phyloP scores from a whole-genome alignment of 2,113 vertebrate genomes.

The Nyctereutes procyonoides region DNA sequence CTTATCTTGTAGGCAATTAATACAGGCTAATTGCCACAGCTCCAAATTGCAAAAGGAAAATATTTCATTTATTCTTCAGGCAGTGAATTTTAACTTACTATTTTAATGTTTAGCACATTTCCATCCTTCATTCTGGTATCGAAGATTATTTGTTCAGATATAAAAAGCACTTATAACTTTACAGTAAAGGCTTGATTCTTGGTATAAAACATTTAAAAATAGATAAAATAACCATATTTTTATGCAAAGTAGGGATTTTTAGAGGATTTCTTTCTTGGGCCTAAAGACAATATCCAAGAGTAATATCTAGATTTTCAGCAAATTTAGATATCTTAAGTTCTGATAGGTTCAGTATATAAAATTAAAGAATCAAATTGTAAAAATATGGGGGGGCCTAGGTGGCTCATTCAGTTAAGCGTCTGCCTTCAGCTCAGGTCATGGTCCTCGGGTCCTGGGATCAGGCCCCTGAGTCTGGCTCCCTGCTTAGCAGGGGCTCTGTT shows the following conservation, averaged over 20 bases:
- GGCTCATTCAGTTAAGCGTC: too few relatives aligned
- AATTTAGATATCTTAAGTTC: constrained; percentile 22
- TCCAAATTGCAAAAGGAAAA: background rate
- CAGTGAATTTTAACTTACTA: background rate
- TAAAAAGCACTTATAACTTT: background rate
- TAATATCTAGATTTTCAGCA: background rate
- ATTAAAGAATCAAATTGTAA: background rate
- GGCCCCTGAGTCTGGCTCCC: too few relatives aligned
- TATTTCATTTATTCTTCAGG: constrained; percentile 9
- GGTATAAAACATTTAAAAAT: background rate
- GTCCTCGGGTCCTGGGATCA: too few relatives aligned
- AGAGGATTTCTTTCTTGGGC: background rate
- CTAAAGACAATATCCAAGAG: background rate
- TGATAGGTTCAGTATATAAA: background rate
- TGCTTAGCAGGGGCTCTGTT: too few relatives aligned
- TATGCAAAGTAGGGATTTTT: background rate
- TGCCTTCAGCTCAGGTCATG: too few relatives aligned
- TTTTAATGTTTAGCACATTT: background rate
- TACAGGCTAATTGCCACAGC: background rate
- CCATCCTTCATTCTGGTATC: background rate
- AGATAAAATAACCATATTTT: background rate
- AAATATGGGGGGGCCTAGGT: background rate
- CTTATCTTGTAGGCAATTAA: background rate
- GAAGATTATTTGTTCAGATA: background rate
- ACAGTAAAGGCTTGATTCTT: background rate